Percentiles rank a stretch among this genome's conserved stretches.
phyloP scores from a whole-genome alignment of 2,888 invertebrate species.

The Drosophila prolongata region DNA sequence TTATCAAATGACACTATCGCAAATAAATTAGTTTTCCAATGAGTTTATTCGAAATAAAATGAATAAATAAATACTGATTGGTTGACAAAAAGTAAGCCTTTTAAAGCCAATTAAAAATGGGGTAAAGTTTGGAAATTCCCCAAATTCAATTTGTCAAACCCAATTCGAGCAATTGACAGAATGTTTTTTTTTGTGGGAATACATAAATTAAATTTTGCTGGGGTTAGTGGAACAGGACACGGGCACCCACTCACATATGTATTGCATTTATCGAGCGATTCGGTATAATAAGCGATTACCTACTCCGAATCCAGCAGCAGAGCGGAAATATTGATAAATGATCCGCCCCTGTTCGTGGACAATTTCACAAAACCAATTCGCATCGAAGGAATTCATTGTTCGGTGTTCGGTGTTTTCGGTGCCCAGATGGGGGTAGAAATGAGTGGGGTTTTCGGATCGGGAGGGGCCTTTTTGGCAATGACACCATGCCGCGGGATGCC shows the following conservation, averaged over 20 bases:
- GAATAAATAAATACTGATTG: neutral
- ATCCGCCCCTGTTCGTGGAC: conserved; percentile 61
- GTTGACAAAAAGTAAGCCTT: conserved; percentile 37
- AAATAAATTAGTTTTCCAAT: neutral
- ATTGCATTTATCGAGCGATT: conserved; percentile 50
- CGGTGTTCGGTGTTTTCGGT: conserved; percentile 38
- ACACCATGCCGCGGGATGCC: conserved; percentile 56
- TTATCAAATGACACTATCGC: too few relatives aligned
- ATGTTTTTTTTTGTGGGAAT: conserved; percentile 3
- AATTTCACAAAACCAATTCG: conserved; percentile 56
- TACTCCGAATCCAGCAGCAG: conserved; percentile 44
- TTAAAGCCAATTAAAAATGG: conserved; percentile 61
- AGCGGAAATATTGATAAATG: conserved; percentile 81
- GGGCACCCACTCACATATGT: conserved; percentile 5
- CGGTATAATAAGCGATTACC: conserved; percentile 68
- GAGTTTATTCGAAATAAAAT: neutral
- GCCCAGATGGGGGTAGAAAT: neutral
- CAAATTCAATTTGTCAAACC: conserved; percentile 22
- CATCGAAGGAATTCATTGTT: conserved; percentile 67
- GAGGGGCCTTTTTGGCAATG: conserved; percentile 45
- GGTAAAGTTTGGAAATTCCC: conserved; percentile 29
- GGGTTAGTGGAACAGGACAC: conserved; percentile 34
- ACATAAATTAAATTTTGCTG: conserved; percentile 25
- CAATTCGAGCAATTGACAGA: conserved; percentile 21
- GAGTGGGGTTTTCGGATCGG: neutral